phyloP scores from a whole-genome alignment of 2,113 vertebrate species.

The Platanista minor region DNA sequence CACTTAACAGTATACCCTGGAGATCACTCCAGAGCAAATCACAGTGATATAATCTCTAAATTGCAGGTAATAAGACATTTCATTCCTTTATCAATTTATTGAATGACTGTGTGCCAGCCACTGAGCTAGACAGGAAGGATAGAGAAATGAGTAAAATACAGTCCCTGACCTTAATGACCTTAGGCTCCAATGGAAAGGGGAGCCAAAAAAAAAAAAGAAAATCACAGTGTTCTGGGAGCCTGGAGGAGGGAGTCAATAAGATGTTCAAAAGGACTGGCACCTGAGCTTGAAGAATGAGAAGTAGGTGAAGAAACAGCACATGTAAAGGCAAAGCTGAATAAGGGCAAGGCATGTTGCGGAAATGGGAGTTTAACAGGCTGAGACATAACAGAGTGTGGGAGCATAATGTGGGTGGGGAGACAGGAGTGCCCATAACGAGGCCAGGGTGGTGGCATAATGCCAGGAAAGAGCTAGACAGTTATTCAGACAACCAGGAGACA shows the following conservation, averaged over 20 bases:
- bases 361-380: neutral
- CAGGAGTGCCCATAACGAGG: neutral
- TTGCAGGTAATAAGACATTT: neutral
- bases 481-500: neutral
- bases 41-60: neutral
- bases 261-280: neutral
- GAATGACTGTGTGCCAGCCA: neutral
- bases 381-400: neutral
- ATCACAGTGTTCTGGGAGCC: neutral
- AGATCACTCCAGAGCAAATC: neutral
- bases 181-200: neutral
- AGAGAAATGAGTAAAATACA: neutral
- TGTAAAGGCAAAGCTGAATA: neutral
- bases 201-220: neutral
- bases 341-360: neutral
- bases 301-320: neutral
- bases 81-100: neutral
- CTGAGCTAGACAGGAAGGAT: neutral
- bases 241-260: neutral
- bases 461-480: neutral
- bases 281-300: neutral
- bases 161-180: neutral
- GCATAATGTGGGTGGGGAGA: neutral
- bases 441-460: neutral
- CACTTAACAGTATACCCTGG: neutral